Evolutionary conservation across 2,888 invertebrate species (phyloP).

Genomic region (Antitype chi): DNA sequence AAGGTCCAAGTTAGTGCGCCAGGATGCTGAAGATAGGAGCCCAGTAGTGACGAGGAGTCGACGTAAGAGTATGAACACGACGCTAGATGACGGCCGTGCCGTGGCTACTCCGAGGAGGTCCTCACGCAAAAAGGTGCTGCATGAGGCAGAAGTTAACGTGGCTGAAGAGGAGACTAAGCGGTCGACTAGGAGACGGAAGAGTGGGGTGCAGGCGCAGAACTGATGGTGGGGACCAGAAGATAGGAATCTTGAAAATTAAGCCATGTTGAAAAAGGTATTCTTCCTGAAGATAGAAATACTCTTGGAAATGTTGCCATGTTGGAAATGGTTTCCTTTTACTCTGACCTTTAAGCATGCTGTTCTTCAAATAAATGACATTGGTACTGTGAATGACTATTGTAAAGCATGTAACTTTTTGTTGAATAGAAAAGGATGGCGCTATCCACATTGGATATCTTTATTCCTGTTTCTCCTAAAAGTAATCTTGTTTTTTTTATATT

Average conservation of each 20-base stretch:
- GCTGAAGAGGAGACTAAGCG: conserved; percentile 66
- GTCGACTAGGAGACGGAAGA: conserved; percentile 67
- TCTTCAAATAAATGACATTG: background rate
- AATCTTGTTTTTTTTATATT: background rate
- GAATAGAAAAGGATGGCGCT: conserved; percentile 1
- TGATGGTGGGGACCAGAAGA: conserved; percentile 1
- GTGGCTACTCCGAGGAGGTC: conserved; percentile 59
- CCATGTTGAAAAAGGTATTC: background rate
- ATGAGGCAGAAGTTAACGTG: conserved; percentile 67
- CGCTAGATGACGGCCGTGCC: conserved; percentile 48
- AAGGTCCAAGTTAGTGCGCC: conserved; percentile 71
- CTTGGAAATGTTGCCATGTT: no score
- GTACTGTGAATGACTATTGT: background rate
- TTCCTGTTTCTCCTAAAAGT: background rate
- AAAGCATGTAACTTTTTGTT: background rate
- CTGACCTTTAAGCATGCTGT: background rate
- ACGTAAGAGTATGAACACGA: conserved; percentile 73
- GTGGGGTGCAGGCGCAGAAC: conserved; percentile 42
- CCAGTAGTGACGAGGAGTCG: conserved; percentile 77
- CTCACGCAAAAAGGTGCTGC: conserved; percentile 69
- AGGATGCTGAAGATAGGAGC: conserved; percentile 75
- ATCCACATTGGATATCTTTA: conserved; percentile 10
- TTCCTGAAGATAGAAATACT: no score
- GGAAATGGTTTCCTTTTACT: no score
- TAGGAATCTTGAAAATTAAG: background rate